These are phyloP conservation scores for Anabas testudineus DNA, from an alignment of 2,797 vertebrate species.

Conservation along the genomic window DNA sequence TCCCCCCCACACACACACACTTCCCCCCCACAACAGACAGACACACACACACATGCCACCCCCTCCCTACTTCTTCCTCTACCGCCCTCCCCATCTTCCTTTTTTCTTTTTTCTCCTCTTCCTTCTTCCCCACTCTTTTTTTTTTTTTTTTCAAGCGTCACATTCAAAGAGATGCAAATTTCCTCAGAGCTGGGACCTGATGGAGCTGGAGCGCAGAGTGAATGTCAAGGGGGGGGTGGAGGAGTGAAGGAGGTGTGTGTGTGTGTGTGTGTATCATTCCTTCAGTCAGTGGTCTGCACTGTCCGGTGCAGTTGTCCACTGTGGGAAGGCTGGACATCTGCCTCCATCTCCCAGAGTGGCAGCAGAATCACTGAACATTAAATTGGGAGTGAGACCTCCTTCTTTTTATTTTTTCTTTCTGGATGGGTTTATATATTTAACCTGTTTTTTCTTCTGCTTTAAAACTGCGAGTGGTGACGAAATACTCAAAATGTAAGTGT, in stretches of 20 bases:
- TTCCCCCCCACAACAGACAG: constrained; percentile 2
- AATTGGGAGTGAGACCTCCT: constrained; percentile 7
- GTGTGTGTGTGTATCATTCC: not conserved
- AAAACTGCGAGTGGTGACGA: constrained; percentile 35
- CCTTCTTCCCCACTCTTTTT: constrained; percentile 52
- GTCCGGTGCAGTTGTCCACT: not conserved
- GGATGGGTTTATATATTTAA: constrained; percentile 26
- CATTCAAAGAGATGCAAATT: constrained; percentile 99
- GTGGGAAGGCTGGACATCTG: not conserved
- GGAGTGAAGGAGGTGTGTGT: constrained; percentile 35
- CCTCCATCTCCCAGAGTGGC: not conserved
- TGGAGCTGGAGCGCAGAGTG: constrained; percentile 90
- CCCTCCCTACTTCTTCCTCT: constrained; percentile 44
- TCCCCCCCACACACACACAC: constrained; percentile 72
- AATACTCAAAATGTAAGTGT: constrained; percentile 38
- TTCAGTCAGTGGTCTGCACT: not conserved
- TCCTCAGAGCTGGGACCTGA: constrained; percentile 91
- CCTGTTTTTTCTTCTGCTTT: constrained; percentile 13
- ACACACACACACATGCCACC: constrained; percentile 6
- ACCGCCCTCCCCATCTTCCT: constrained; percentile 43
- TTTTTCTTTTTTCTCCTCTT: constrained; percentile 67
- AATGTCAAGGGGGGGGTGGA: constrained; percentile 93
- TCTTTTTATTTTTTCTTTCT: constrained; percentile 24
- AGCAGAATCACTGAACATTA: not conserved
- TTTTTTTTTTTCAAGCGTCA: constrained; percentile 85